Conservation (phyloP, 2,888 invertebrate genomes). For the Calliphora vomitoria region DNA sequence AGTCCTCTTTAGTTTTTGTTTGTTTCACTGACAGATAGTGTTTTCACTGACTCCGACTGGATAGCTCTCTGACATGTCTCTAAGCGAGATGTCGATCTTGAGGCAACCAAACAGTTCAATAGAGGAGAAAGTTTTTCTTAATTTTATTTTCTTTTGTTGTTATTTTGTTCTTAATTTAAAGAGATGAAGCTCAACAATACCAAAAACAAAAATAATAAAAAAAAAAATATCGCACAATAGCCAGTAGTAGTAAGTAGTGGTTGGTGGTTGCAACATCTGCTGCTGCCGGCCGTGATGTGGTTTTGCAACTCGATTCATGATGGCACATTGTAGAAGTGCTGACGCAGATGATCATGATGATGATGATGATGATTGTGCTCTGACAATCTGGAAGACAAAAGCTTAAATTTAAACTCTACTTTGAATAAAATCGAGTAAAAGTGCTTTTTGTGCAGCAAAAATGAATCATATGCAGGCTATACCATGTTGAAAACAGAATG, state of each 20-base stretch:
- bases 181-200: conserved; percentile 37
- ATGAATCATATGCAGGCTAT: no score
- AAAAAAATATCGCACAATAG: conserved; percentile 20
- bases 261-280: conserved; percentile 24
- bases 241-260: neutral
- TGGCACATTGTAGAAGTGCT: conserved; percentile 32
- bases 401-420: no score
- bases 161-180: conserved; percentile 68
- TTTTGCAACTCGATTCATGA: conserved; percentile 22
- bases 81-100: conserved; percentile 63
- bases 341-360: neutral
- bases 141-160: conserved; percentile 52
- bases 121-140: conserved; percentile 71
- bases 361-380: conserved; percentile 2
- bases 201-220: neutral
- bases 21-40: conserved; percentile 12
- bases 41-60: conserved; percentile 50
- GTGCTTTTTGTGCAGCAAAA: no score
- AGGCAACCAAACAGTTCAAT: conserved; percentile 65
- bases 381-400: neutral
- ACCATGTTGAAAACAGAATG: no score
- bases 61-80: conserved; percentile 64
- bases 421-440: no score
- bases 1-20: conserved; percentile 42
- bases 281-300: conserved; percentile 9